Conservation (phyloP, 2,113 vertebrate species). For the Pseudorasbora parva region DNA sequence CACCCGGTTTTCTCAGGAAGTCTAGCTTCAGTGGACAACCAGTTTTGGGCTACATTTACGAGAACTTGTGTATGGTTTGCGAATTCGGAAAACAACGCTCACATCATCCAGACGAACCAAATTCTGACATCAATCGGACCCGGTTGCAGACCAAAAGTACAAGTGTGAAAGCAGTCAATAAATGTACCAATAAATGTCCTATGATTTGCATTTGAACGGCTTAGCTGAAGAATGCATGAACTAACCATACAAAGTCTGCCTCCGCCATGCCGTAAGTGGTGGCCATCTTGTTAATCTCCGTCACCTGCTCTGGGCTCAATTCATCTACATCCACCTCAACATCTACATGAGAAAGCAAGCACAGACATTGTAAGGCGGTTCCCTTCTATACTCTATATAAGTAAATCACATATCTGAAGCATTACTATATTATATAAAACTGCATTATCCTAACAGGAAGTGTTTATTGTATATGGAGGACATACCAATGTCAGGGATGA, state of each 20-base stretch:
- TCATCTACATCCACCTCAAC: slow-evolving; percentile 97
- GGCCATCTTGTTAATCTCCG: slow-evolving; percentile 92
- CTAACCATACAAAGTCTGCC: slow-evolving; percentile 92
- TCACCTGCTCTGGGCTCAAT: slow-evolving; percentile 88
- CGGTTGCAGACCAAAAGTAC: no score
- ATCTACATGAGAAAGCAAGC: slow-evolving; percentile 72
- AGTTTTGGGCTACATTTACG: no score
- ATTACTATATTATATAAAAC: background rate
- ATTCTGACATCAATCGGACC: no score
- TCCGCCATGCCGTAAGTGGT: slow-evolving; percentile 94
- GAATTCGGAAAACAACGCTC: no score
- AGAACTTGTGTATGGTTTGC: rapidly evolving
- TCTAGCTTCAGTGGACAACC: no score
- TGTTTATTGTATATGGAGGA: background rate
- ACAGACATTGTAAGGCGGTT: background rate
- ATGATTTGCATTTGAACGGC: background rate
- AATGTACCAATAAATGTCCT: background rate
- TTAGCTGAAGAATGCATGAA: slow-evolving; percentile 32
- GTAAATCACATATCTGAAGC: background rate
- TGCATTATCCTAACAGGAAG: background rate
- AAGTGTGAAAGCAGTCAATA: no score
- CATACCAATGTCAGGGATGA: slow-evolving; percentile 94
- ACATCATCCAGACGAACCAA: no score
- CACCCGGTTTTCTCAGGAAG: no score
- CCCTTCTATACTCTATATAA: background rate